A percentile compares a stretch with the other conserved stretches of the same genome.
Conservation (phyloP, 30 jellyfish, hydroid and myxozoan species). For the Aurelia sp. region DNA sequence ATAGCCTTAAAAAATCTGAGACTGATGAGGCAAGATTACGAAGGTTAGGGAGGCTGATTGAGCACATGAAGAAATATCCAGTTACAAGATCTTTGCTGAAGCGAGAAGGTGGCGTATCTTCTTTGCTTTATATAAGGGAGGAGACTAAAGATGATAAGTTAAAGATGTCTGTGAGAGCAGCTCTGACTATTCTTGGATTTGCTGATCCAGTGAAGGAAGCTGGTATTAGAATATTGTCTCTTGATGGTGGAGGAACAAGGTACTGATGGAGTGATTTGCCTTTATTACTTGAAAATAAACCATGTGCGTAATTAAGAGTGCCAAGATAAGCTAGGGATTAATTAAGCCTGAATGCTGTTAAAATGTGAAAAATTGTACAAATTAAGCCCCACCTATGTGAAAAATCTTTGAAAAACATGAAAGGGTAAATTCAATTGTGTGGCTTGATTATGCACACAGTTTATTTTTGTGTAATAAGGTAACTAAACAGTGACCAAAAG, state of each 20-base stretch:
- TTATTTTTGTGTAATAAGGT: too few relatives aligned
- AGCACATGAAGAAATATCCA: slow-evolving; percentile 68
- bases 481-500: too few relatives aligned
- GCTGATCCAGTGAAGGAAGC: slow-evolving; percentile 78
- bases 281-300: too few relatives aligned
- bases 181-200: slow-evolving; percentile 69
- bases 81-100: slow-evolving; percentile 57
- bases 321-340: too few relatives aligned
- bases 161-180: slow-evolving; percentile 42
- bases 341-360: too few relatives aligned
- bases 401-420: too few relatives aligned
- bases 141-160: slow-evolving; percentile 39
- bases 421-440: too few relatives aligned
- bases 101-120: slow-evolving; percentile 67
- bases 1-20: slow-evolving; percentile 20
- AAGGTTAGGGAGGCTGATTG: slow-evolving; percentile 34
- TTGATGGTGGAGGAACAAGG: slow-evolving; percentile 95
- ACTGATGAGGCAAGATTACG: slow-evolving; percentile 26
- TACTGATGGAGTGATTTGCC: background rate
- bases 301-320: too few relatives aligned
- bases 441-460: too few relatives aligned
- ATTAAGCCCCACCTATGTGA: too few relatives aligned
- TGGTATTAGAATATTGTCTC: slow-evolving; percentile 73
- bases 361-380: too few relatives aligned
- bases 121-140: slow-evolving; percentile 46